phyloP scores from a whole-genome alignment of 2,113 vertebrate species.

The Rhodinocichla rosea region DNA sequence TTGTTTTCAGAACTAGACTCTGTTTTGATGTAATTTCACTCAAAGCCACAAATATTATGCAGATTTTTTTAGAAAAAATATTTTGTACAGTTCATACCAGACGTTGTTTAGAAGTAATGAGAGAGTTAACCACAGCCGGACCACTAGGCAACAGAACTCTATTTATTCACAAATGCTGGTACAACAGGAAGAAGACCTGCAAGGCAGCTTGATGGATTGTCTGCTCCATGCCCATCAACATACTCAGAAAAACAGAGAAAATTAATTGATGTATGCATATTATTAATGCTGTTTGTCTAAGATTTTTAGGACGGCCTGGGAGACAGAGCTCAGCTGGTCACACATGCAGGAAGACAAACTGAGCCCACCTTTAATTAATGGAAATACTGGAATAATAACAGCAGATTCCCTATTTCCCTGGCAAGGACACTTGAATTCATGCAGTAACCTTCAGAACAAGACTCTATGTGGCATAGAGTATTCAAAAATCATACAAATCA shows the following conservation, averaged over 20 bases:
- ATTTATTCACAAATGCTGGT: not conserved
- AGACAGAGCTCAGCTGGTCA: not conserved
- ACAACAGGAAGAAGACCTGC: not conserved
- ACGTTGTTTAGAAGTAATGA: not conserved
- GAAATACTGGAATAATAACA: not conserved
- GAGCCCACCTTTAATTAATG: not conserved
- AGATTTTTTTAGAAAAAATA: not conserved
- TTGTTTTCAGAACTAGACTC: not conserved
- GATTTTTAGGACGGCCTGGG: not conserved
- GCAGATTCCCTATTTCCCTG: not conserved
- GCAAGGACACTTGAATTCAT: not conserved
- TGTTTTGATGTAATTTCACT: not conserved
- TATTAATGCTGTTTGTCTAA: not conserved
- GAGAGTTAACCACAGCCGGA: not conserved
- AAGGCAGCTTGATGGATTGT: not conserved
- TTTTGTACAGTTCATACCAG: not conserved
- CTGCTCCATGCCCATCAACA: not conserved
- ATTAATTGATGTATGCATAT: not conserved
- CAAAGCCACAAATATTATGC: not conserved
- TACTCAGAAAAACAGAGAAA: not conserved
- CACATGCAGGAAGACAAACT: not conserved
- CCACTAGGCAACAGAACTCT: not conserved
- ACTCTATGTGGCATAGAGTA: not conserved
- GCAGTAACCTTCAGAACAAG: not conserved
- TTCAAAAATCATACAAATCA: not conserved